Evolutionary conservation across 2,797 vertebrate genomes (phyloP), one percentile per base, ranked within the genome.

Genomic region (Falco naumanni): DNA sequence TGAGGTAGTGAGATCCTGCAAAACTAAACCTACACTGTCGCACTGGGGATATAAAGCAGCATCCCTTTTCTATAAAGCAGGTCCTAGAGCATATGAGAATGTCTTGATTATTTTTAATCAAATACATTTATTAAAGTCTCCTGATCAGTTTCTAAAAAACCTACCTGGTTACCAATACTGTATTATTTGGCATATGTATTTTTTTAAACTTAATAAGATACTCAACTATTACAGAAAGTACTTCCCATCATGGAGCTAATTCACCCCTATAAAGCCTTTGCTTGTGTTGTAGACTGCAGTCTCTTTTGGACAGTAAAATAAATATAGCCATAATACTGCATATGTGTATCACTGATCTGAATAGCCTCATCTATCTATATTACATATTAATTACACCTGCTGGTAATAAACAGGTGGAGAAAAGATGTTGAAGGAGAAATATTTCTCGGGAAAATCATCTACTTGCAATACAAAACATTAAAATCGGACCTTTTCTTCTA

Each of bases 221-320:
- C 12, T 87, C 21, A 54, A 9, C 60, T 57, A 25, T 64, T 91
- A 87, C 72, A 96, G 88, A 85, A 95, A 92, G 43, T 83, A 87
- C 69, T 90, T 96, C 87, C 92, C 87, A 89, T 79, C 83, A 68
- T 5, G 75, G 77, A 96, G 75, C 57, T 95, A 57, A 89, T 65
- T 96, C 26, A 39, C 21, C 53, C 79, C 81, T 56, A 50, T 54
- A 39, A n/a, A 72, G 41, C 28, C 66, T 91, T 64, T 57, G 24
- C 57, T 89, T 85, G 68, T 57, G 50, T 76, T 85, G 93, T 37
- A 79, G 89, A 90, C 76, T 79, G 85, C 75, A 68, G 25, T 11
- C 12, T 60, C 54, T 78, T 87, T 68, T 28, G n/a, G 37, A 21
- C 31, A 51, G 34, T 24, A 75, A 56, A 6, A 29, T 7, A 85